Base-by-base conservation (phyloP, 2,113 vertebrate genomes). In the Struthidea cinerea region DNA sequence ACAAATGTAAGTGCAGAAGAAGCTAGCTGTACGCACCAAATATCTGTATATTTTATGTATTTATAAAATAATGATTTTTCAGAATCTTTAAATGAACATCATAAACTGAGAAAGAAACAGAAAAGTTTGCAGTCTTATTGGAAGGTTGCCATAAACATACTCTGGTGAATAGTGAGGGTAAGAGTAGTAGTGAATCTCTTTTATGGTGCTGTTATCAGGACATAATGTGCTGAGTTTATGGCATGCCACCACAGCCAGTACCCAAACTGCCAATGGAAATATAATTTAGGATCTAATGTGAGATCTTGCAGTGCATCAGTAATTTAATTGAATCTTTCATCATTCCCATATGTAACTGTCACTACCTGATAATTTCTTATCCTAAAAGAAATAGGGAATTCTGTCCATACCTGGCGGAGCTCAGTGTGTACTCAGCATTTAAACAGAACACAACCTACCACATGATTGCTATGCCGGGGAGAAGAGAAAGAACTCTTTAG, bases 131-230 rank as follows among this genome's bases (percentile, higher is more conserved):
- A 79, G 2, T 42, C 71, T 30, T 95, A 21, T 80, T 96, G 96
- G 96, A 95, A 94, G 35, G 28, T 82, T 91, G 94, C 96, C 94
- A 96, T 35, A 84, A 88, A 92, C 81, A 69, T 89, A 94, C 93
- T 92, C 92, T 88, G 42, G 90, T 96, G 96, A 96, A 92, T 67
- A 83, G 86, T 33, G 68, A 90, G 91, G 65, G 33, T 94, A 96
- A 97, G 88, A 93, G 68, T 67, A 92, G 88, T 95, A 95, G 90
- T 97, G 96, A 96, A 97, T 96, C 96, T 96, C 89, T 97, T 97
- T 97, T 96, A 97, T 79, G 44, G 68, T 61, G 78, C 86, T 93
- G 93, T 95, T 97, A 94, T 91, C 90, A 87, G 94, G 86, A 96
- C 87, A 90, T 96, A 93, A 96, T 95, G 78, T 87, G 84, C 90